These are phyloP conservation scores for Phengaris alcon DNA, from an alignment of 2,888 invertebrate species.

Conservation along the genomic window DNA sequence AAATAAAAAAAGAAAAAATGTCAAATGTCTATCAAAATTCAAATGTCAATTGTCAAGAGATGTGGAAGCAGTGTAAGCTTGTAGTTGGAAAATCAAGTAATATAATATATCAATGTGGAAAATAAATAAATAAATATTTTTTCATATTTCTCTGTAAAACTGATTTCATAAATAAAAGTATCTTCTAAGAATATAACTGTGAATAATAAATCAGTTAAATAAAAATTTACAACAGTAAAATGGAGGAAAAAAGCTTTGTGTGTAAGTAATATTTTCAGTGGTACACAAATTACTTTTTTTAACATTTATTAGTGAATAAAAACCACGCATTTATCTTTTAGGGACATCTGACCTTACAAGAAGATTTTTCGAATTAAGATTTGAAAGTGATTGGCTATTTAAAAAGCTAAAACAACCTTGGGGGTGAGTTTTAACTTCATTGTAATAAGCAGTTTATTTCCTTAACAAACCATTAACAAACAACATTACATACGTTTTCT, in stretches of 20 bases:
- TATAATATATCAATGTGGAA: no score
- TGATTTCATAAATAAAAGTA: no score
- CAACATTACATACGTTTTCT: no score
- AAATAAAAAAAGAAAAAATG: no score
- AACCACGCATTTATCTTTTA: constrained; percentile 43
- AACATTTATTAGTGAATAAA: background rate
- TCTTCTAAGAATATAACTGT: no score
- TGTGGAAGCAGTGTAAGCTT: no score
- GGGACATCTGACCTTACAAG: constrained; percentile 66
- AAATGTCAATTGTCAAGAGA: no score
- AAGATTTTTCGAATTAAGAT: constrained; percentile 61
- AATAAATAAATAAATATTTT: background rate
- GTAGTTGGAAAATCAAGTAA: no score
- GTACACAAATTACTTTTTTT: background rate
- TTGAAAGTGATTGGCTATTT: constrained; percentile 68
- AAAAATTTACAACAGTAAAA: constrained; percentile 35
- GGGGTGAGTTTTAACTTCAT: constrained; percentile 52
- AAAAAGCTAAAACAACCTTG: constrained; percentile 71
- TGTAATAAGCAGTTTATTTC: background rate
- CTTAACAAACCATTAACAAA: background rate
- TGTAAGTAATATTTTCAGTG: constrained; percentile 49
- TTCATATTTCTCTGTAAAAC: background rate
- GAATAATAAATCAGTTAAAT: background rate
- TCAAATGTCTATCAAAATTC: no score
- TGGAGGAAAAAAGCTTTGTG: constrained; percentile 61